A percentile compares a stretch with the other conserved stretches of the same genome.
phyloP scores from a whole-genome alignment of 2,888 invertebrate species.

The Tortrix viridana region DNA sequence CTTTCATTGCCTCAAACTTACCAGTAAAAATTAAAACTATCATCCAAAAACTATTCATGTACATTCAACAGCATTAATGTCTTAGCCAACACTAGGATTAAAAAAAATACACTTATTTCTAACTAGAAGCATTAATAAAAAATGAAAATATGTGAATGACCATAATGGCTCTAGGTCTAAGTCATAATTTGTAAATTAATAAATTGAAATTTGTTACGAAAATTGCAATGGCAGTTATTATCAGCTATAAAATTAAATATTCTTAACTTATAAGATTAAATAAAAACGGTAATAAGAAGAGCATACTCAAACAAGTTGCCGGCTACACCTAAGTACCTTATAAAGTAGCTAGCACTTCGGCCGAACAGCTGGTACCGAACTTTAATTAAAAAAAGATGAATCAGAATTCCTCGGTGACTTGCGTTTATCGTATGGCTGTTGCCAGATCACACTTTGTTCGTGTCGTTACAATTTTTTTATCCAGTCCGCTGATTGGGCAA shows the following conservation, averaged over 20 bases:
- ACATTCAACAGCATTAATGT: no score
- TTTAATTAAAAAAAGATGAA: slow-evolving; percentile 50
- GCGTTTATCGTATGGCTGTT: slow-evolving; percentile 43
- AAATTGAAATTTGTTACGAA: background rate
- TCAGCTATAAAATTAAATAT: no score
- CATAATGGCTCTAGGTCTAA: no score
- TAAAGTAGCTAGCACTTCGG: slow-evolving; percentile 43
- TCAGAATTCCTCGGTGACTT: slow-evolving; percentile 55
- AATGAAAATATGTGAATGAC: no score
- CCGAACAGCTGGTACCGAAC: slow-evolving; percentile 43
- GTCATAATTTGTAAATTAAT: no score
- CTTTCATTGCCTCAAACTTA: no score
- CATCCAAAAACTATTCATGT: no score
- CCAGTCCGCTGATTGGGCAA: slow-evolving; percentile 28
- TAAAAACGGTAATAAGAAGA: slow-evolving; percentile 4
- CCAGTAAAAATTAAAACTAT: no score
- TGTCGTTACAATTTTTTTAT: slow-evolving; percentile 27
- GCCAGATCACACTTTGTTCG: slow-evolving; percentile 45
- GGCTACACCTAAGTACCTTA: slow-evolving; percentile 34
- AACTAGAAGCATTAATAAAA: no score
- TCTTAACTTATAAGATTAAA: background rate
- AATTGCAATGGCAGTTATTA: background rate
- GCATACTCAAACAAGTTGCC: slow-evolving; percentile 20
- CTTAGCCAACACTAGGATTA: no score
- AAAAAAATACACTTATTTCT: no score